Percentiles rank a stretch among this genome's conserved stretches.
These are phyloP conservation scores for Dendrocopos noguchii DNA, from an alignment of 2,113 vertebrate genomes.

Conservation along the genomic window DNA sequence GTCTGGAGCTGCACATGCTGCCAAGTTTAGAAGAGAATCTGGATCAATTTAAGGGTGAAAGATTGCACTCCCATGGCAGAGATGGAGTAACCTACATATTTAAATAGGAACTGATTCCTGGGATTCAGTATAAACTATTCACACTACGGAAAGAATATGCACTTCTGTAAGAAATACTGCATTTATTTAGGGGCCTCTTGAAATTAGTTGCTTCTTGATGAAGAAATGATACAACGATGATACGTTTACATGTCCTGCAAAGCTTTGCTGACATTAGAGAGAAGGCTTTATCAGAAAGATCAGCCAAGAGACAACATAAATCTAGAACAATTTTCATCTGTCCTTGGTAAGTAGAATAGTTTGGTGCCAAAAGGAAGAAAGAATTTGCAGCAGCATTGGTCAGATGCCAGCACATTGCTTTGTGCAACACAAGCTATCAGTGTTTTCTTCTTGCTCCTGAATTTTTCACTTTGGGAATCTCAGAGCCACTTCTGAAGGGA, in stretches of 20 bases:
- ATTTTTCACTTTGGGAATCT: conserved; percentile 30
- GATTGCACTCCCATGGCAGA: neutral
- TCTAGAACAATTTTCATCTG: conserved; percentile 22
- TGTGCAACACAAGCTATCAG: conserved; percentile 23
- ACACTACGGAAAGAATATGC: neutral
- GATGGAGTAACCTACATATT: neutral
- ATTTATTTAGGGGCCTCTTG: neutral
- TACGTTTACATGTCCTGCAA: neutral
- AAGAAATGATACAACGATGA: neutral
- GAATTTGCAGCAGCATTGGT: neutral
- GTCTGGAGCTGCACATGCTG: neutral
- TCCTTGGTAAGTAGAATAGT: neutral
- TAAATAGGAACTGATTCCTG: neutral
- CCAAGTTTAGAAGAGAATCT: neutral
- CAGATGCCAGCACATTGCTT: neutral
- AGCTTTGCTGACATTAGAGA: neutral
- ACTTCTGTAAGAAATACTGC: neutral
- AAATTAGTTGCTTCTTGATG: neutral
- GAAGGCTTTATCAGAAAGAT: neutral
- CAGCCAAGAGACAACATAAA: conserved; percentile 1
- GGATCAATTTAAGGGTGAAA: neutral
- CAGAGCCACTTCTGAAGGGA: neutral
- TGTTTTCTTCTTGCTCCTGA: neutral
- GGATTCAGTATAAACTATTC: neutral
- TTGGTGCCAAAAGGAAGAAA: neutral